phyloP scores from a whole-genome alignment of 92 coral and sea anemone species.

The Muricea muricata region DNA sequence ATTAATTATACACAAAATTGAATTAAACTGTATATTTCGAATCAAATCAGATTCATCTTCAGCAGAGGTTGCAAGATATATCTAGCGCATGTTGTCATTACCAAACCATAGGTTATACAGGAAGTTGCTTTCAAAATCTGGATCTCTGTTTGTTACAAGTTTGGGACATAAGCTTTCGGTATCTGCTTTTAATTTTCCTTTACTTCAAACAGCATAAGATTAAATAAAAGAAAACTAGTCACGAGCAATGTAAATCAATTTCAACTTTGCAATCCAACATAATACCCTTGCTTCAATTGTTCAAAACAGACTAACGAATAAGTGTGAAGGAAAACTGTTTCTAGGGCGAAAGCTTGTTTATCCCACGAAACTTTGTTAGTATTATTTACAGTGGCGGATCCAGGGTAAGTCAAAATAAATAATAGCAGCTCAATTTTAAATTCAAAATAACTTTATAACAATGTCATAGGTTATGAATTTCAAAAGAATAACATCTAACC shows the following conservation, averaged over 20 bases:
- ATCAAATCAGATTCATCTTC: too few species aligned
- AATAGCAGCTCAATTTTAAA: too few species aligned
- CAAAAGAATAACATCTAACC: too few species aligned
- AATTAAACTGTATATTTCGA: too few species aligned
- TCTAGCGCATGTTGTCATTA: background rate
- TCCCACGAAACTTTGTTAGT: background rate
- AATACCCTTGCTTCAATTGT: background rate
- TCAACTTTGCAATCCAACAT: background rate
- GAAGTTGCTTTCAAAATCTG: background rate
- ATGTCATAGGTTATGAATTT: too few species aligned
- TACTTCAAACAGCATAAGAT: background rate
- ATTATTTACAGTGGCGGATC: too few species aligned
- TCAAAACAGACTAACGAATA: background rate
- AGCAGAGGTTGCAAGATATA: too few species aligned
- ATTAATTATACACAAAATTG: too few species aligned
- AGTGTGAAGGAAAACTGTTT: background rate
- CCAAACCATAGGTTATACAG: background rate
- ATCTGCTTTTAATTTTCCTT: background rate
- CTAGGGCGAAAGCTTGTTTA: background rate
- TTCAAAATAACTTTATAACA: too few species aligned
- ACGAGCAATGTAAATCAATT: background rate
- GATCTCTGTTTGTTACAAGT: background rate
- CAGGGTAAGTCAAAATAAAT: too few species aligned
- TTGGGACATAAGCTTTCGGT: background rate
- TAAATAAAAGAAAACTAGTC: background rate